A percentile compares a stretch with the other conserved stretches of the same genome.
These are phyloP conservation scores for Nibea coibor DNA, from an alignment of 2,113 vertebrate species.

Conservation along the genomic window DNA sequence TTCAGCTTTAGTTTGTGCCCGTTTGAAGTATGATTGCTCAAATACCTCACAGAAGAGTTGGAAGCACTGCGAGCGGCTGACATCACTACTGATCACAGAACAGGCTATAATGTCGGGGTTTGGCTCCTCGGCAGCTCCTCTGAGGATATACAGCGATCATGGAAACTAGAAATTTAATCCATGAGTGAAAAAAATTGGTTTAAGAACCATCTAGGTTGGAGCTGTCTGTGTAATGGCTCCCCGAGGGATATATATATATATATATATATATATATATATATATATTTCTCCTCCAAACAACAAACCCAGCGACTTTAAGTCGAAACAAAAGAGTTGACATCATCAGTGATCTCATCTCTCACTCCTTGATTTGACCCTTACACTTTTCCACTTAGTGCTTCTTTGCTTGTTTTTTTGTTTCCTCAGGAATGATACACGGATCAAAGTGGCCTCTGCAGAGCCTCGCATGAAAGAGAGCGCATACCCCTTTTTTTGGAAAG, in stretches of 20 bases:
- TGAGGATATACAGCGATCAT: conserved; percentile 56
- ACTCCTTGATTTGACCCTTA: conserved; percentile 58
- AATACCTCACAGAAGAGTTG: conserved; percentile 39
- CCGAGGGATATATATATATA: conserved; percentile 31
- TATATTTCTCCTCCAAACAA: conserved; percentile 57
- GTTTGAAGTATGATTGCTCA: conserved; percentile 48
- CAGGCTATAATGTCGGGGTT: conserved; percentile 59
- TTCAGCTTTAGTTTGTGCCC: conserved; percentile 15
- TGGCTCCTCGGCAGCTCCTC: conserved; percentile 54
- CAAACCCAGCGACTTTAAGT: conserved; percentile 49
- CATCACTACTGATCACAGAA: conserved; percentile 64
- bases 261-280: no score
- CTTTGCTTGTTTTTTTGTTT: conserved; percentile 21
- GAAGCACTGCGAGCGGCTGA: conserved; percentile 57
- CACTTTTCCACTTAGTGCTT: conserved; percentile 47
- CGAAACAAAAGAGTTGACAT: conserved; percentile 67
- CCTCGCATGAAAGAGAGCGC: conserved; percentile 43
- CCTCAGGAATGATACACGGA: conserved; percentile 58
- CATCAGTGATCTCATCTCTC: conserved; percentile 73
- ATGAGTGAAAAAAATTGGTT: conserved; percentile 35
- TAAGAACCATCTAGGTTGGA: conserved; percentile 36
- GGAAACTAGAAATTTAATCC: conserved; percentile 74
- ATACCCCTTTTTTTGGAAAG: conserved; percentile 32
- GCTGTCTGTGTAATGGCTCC: conserved; percentile 50
- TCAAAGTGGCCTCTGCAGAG: conserved; percentile 64